These are phyloP conservation scores for Heliocidaris erythrogramma DNA, from an alignment of 35 echinoderm and acorn worm species.

Conservation along the genomic window DNA sequence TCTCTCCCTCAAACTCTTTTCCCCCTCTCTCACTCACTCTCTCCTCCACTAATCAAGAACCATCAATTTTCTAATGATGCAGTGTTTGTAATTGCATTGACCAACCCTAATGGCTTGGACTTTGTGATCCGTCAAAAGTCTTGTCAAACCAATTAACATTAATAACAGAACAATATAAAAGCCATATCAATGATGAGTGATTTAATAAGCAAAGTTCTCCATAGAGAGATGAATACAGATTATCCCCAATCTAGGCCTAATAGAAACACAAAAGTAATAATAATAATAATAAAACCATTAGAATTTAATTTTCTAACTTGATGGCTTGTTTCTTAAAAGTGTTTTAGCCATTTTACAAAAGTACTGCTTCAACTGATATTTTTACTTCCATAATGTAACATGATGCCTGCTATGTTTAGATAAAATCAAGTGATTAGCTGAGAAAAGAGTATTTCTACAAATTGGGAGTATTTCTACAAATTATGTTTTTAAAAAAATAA, in stretches of 20 bases:
- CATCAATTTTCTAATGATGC: not conserved
- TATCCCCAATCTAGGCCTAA: not conserved
- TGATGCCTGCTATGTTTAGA: too few species aligned
- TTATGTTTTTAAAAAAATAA: too few species aligned
- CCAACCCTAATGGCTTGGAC: not conserved
- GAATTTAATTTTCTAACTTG: not conserved
- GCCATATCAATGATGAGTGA: not conserved
- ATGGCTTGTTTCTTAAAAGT: not conserved
- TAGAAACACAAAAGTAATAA: not conserved
- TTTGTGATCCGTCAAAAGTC: not conserved
- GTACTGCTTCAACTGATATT: not conserved
- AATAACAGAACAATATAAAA: not conserved
- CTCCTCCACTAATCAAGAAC: not conserved
- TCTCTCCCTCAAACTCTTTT: too few species aligned
- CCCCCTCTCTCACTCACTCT: not conserved
- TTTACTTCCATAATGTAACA: not conserved
- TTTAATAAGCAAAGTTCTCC: not conserved
- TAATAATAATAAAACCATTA: not conserved
- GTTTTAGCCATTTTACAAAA: too few species aligned
- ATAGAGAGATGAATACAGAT: not conserved
- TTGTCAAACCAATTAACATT: not conserved
- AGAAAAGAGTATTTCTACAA: too few species aligned
- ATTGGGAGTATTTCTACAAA: too few species aligned
- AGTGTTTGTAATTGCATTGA: not conserved
- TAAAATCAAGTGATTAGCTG: too few species aligned